These are phyloP conservation scores for Microtus montanus DNA, from an alignment of 2,113 vertebrate genomes.

Conservation along the genomic window DNA sequence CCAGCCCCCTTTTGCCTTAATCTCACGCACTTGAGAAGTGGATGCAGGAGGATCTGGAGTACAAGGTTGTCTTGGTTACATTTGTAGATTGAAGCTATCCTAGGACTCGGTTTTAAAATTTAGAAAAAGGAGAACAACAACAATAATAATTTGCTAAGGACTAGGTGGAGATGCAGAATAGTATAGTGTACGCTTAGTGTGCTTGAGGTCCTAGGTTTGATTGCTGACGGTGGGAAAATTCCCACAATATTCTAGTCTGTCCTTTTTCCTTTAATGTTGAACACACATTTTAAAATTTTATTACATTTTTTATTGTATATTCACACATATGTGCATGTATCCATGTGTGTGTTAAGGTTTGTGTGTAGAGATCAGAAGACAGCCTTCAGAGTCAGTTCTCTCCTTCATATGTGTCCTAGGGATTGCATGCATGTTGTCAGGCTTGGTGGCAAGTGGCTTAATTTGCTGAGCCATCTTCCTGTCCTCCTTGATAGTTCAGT, in stretches of 20 bases:
- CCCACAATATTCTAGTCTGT: neutral
- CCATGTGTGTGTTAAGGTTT: neutral
- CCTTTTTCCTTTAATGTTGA: neutral
- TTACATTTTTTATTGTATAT: neutral
- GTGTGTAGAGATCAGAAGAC: neutral
- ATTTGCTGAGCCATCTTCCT: neutral
- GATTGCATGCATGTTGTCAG: neutral
- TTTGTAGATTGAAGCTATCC: neutral
- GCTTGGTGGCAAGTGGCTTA: neutral
- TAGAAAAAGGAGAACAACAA: no score
- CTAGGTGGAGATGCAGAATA: neutral
- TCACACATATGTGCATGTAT: neutral
- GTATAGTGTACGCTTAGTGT: neutral
- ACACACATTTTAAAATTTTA: neutral
- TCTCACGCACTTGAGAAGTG: neutral
- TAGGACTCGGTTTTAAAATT: neutral
- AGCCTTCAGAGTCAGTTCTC: neutral
- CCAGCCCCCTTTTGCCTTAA: no score
- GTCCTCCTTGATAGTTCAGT: neutral
- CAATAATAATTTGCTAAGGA: neutral
- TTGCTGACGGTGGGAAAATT: neutral
- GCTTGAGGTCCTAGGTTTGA: neutral
- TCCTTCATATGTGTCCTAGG: neutral
- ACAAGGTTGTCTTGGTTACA: neutral
- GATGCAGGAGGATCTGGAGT: neutral